Evolutionary conservation across 2,888 invertebrate species (phyloP).

Genomic region (Dastarcus helophoroides): DNA sequence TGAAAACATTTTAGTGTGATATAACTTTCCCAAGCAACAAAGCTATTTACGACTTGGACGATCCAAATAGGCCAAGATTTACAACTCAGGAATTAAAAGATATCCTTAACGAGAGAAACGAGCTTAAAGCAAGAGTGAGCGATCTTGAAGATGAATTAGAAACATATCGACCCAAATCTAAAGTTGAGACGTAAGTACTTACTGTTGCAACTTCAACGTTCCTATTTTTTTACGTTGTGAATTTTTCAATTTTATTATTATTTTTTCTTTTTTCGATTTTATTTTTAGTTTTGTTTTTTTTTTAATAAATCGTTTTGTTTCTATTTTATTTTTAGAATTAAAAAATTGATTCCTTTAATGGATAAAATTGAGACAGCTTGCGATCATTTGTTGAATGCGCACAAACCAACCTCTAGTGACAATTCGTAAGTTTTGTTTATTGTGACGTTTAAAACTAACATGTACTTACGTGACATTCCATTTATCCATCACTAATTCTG

Average conservation of each 20-base stretch:
- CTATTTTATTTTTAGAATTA: constrained; percentile 19
- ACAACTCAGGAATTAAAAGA: constrained; percentile 75
- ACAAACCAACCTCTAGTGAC: constrained; percentile 6
- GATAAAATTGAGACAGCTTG: constrained; percentile 24
- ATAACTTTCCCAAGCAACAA: constrained; percentile 44
- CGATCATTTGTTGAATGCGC: constrained; percentile 14
- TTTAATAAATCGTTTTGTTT: constrained; percentile 10
- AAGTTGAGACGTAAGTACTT: constrained; percentile 38
- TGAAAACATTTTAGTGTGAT: constrained; percentile 37
- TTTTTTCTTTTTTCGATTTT: constrained; percentile 13
- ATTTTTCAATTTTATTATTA: constrained; percentile 7
- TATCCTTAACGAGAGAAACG: constrained; percentile 84
- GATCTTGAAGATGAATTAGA: constrained; percentile 89
- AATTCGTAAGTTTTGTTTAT: too few relatives aligned
- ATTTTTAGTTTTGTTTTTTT: constrained; percentile 11
- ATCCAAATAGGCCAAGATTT: constrained; percentile 69
- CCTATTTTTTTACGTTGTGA: constrained; percentile 8
- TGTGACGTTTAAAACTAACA: too few relatives aligned
- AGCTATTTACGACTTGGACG: constrained; percentile 49
- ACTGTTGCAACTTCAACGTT: constrained; percentile 2
- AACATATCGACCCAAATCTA: constrained; percentile 51
- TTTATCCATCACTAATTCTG: too few relatives aligned
- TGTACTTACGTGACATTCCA: too few relatives aligned
- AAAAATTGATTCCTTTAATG: constrained; percentile 21
- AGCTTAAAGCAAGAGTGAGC: constrained; percentile 81